Evolutionary conservation across 1,140 invertebrate genomes (phyloP).

Genomic region (Drosophila ironensis): DNA sequence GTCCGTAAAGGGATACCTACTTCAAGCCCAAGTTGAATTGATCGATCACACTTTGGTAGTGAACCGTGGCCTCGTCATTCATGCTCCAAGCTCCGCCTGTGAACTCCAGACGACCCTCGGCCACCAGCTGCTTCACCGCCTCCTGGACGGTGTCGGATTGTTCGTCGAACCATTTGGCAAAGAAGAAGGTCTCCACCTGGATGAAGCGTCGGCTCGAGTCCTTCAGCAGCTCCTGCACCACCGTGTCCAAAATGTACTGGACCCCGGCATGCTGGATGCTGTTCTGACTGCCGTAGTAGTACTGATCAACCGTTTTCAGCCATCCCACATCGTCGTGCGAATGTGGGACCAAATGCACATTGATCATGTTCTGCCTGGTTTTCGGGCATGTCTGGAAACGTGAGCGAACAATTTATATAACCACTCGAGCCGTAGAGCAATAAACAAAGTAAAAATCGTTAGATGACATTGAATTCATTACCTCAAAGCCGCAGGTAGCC

Average conservation of each 20-base stretch:
- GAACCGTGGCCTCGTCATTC: constrained; percentile 96
- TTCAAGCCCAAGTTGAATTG: constrained; percentile 92
- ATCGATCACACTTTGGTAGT: constrained; percentile 97
- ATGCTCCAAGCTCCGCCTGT: constrained; percentile 94
- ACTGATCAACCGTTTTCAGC: constrained; percentile 96
- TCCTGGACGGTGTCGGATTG: constrained; percentile 86
- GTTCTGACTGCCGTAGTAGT: constrained; percentile 90
- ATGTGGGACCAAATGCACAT: constrained; percentile 92
- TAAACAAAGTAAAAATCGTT: too few relatives aligned
- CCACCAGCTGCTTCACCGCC: constrained; percentile 85
- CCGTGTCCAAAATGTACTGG: constrained; percentile 95
- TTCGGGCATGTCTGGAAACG: constrained; percentile 84
- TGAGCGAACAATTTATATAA: not conserved
- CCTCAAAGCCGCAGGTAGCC: constrained; percentile 57
- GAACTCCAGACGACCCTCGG: constrained; percentile 92
- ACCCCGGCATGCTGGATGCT: constrained; percentile 91
- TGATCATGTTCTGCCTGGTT: constrained; percentile 85
- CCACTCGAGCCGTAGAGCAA: too few relatives aligned
- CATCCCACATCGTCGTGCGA: constrained; percentile 96
- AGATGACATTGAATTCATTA: constrained; percentile 1
- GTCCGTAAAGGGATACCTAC: constrained; percentile 81
- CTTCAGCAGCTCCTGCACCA: constrained; percentile 89
- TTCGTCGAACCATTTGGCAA: constrained; percentile 95
- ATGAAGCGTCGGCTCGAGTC: constrained; percentile 89
- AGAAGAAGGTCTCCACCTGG: constrained; percentile 93